Conservation (phyloP, 1,140 invertebrate species). For the Aphidius gifuensis region DNA sequence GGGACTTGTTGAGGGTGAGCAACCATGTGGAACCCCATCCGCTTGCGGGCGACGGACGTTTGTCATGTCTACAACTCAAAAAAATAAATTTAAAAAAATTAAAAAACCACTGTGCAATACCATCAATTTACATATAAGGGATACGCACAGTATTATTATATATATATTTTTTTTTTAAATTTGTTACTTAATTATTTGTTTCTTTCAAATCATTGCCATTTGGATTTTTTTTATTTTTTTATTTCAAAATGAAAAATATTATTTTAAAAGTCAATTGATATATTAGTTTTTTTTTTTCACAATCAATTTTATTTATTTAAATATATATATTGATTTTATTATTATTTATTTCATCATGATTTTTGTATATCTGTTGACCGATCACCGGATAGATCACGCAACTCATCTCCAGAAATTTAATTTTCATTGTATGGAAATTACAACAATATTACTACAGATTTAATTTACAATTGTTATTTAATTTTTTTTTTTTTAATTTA, state of each 20-base stretch:
- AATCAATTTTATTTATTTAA: too few species aligned
- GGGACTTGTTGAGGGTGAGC: slow-evolving; percentile 52
- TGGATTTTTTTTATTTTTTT: not conserved
- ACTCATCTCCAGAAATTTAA: slow-evolving; percentile 22
- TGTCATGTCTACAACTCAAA: slow-evolving; percentile 16
- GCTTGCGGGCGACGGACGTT: slow-evolving; percentile 25
- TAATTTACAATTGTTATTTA: too few species aligned
- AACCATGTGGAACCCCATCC: slow-evolving; percentile 52
- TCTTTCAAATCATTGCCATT: not conserved
- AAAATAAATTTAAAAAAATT: too few species aligned
- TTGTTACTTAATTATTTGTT: not conserved
- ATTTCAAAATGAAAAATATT: too few species aligned
- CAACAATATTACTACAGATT: not conserved
- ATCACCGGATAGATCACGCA: slow-evolving; percentile 30
- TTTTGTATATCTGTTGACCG: not conserved
- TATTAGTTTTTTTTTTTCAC: too few species aligned
- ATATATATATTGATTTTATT: too few species aligned
- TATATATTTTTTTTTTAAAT: not conserved
- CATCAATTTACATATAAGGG: slow-evolving; percentile 13
- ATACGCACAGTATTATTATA: not conserved
- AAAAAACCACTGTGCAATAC: slow-evolving; percentile 15
- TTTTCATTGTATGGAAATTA: slow-evolving; percentile 22
- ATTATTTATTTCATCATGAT: not conserved
- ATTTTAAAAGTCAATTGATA: too few species aligned
- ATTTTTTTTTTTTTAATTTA: too few species aligned